Conservation (phyloP, 1,140 invertebrate genomes). For the Lucilia cuprina region DNA sequence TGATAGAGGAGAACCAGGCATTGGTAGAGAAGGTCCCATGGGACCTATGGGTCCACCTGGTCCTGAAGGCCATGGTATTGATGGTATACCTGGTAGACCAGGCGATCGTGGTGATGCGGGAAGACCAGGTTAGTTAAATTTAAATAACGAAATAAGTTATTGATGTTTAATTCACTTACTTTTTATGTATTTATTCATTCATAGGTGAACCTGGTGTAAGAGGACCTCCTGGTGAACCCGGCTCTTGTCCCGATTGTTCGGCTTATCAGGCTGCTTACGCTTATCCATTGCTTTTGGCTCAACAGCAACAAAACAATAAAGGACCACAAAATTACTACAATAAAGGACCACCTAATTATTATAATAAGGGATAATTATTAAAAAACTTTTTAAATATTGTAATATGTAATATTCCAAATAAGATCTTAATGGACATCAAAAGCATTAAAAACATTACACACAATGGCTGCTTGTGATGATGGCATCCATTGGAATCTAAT, state of each 20-base stretch:
- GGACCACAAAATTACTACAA: slow-evolving; percentile 41
- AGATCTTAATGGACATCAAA: too few relatives aligned
- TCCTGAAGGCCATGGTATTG: slow-evolving; percentile 69
- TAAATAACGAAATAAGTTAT: background rate
- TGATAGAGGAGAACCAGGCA: slow-evolving; percentile 62
- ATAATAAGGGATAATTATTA: background rate
- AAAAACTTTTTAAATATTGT: background rate
- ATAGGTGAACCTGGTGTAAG: slow-evolving; percentile 41
- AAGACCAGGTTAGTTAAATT: slow-evolving; percentile 10
- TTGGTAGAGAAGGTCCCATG: slow-evolving; percentile 52
- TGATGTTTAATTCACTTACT: background rate
- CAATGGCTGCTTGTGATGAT: too few relatives aligned
- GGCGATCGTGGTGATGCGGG: slow-evolving; percentile 38
- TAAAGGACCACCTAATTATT: slow-evolving; percentile 30
- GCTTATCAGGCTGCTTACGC: slow-evolving; percentile 56
- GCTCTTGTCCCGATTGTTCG: slow-evolving; percentile 71
- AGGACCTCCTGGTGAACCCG: slow-evolving; percentile 67
- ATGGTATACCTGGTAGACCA: slow-evolving; percentile 60
- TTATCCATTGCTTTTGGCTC: slow-evolving; percentile 55
- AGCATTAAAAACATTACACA: too few relatives aligned
- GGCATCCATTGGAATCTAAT: too few relatives aligned
- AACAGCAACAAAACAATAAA: slow-evolving; percentile 47
- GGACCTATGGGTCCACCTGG: slow-evolving; percentile 73
- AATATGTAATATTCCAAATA: background rate
- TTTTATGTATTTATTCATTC: background rate